phyloP scores from a whole-genome alignment of 2,888 invertebrate species.

The Drosophila picticornis region DNA sequence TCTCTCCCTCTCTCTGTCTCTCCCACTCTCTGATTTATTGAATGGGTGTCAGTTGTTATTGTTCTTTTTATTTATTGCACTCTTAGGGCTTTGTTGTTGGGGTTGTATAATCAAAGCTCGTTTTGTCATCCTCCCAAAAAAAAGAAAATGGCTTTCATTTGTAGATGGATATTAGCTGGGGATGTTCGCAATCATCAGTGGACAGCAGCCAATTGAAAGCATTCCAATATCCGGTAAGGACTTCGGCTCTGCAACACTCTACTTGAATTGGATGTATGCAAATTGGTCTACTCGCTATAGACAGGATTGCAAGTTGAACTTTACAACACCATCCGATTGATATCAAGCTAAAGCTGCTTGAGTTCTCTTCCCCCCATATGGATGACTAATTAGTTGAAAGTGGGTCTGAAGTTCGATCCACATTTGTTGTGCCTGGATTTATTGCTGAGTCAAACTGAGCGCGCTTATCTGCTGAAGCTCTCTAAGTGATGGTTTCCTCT shows the following conservation, averaged over 20 bases:
- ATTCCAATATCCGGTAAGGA: neutral
- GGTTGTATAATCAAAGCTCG: constrained; percentile 25
- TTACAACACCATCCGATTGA: neutral
- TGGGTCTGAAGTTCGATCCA: neutral
- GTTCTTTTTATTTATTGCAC: constrained; percentile 17
- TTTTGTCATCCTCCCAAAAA: constrained; percentile 13
- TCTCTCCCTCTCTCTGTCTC: neutral
- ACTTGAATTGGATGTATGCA: too few species aligned
- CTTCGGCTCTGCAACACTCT: neutral
- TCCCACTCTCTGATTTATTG: neutral
- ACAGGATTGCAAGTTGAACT: neutral
- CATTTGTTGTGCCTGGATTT: neutral
- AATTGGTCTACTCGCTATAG: neutral
- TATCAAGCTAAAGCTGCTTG: neutral
- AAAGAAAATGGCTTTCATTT: constrained; percentile 26
- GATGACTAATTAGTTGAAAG: neutral
- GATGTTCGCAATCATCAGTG: constrained; percentile 13
- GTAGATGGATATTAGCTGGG: neutral
- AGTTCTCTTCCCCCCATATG: neutral
- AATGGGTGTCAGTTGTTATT: constrained; percentile 14
- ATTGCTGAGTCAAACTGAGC: neutral
- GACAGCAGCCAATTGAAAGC: constrained; percentile 28
- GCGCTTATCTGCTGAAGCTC: constrained; percentile 18
- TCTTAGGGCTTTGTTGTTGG: constrained; percentile 17
- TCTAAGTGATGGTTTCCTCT: constrained; percentile 20